A percentile compares a stretch with the other conserved stretches of the same genome.
Conservation (phyloP, 2,797 vertebrate genomes). For the Enteromius trimaculatus region DNA sequence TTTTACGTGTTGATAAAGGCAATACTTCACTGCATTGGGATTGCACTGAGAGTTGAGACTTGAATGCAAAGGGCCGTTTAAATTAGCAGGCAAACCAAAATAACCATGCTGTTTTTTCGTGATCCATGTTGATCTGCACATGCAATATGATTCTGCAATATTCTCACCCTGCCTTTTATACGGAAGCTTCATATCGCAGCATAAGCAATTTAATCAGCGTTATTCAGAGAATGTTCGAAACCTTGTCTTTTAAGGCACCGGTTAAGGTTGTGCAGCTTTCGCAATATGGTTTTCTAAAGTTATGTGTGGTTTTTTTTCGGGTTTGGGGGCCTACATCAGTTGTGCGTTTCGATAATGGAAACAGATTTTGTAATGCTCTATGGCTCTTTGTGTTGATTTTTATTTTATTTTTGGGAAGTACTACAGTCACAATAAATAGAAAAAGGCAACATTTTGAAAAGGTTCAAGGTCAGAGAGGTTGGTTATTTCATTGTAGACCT, state of each 20-base stretch:
- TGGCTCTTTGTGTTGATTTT: not conserved
- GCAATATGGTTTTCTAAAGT: not conserved
- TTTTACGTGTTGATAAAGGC: slow-evolving; percentile 65
- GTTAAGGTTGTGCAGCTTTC: slow-evolving; percentile 6
- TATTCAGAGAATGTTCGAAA: slow-evolving; percentile 35
- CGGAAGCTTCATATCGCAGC: slow-evolving; percentile 12
- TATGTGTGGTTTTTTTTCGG: not conserved
- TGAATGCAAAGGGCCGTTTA: slow-evolving; percentile 38
- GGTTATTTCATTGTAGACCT: not conserved
- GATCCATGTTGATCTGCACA: slow-evolving; percentile 78
- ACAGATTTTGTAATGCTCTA: not conserved
- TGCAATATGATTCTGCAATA: slow-evolving; percentile 86
- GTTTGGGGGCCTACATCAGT: not conserved
- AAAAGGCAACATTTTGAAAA: slow-evolving; percentile 6
- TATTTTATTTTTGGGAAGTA: not conserved
- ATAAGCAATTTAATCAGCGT: slow-evolving; percentile 28
- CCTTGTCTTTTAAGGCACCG: slow-evolving; percentile 2
- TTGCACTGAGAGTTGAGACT: slow-evolving; percentile 54
- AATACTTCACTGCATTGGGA: slow-evolving; percentile 54
- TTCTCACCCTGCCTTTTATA: slow-evolving; percentile 73
- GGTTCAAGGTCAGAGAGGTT: not conserved
- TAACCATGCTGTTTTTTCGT: slow-evolving; percentile 65
- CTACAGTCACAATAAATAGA: not conserved
- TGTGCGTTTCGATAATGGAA: slow-evolving; percentile 14
- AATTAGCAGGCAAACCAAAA: slow-evolving; percentile 52